Base-by-base conservation (phyloP, 2,888 invertebrate genomes). In the Rambutsinella grinnellia region DNA sequence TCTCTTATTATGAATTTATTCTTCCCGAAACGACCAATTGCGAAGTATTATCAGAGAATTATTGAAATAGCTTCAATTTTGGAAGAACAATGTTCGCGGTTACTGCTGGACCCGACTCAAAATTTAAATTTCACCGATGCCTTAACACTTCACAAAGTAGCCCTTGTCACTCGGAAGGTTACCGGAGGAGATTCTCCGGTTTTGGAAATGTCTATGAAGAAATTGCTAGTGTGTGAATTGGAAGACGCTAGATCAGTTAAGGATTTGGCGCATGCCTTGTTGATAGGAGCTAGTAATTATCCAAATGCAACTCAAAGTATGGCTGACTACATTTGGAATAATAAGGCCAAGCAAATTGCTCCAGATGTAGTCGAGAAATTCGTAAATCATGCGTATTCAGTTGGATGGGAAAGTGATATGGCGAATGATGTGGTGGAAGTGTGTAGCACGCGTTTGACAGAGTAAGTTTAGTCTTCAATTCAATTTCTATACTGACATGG, bases 391-490 rank as follows among this genome's bases (percentile, higher is more conserved):
- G 24, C 78, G 0, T 81, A 65, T 27, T 13, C n/a, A 10, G 10
- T 60, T 24, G 78, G 78, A 47, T 72, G 70, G 60, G 82, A 79
- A n/a, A 24, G 3, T 19, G 27, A 56, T n/a, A 83, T 86, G 57
- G 85, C 87, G 8, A 57, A 61, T 3, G 84, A 86, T 1, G 84
- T 86, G 89, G 57, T 82, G 87, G 19, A 84, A 84, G 68, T 86
- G 87, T 6, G 86, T 87, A 0, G 85, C 86, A 81, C 85, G 0
- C 89, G 15, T 84, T 90, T 53, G 84, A 88, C 58, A 46, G 86
- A 89, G 90, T 89, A 84, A 85, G 82, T 79, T 36, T 13, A n/a
- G n/a, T n/a, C n/a, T n/a, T n/a, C n/a, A n/a, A n/a, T n/a, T n/a
- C n/a, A n/a, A n/a, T n/a, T n/a, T n/a, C n/a, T n/a, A n/a, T n/a